Evolutionary conservation across 2,797 vertebrate genomes (phyloP).

Genomic region (Galaxias olidus): DNA sequence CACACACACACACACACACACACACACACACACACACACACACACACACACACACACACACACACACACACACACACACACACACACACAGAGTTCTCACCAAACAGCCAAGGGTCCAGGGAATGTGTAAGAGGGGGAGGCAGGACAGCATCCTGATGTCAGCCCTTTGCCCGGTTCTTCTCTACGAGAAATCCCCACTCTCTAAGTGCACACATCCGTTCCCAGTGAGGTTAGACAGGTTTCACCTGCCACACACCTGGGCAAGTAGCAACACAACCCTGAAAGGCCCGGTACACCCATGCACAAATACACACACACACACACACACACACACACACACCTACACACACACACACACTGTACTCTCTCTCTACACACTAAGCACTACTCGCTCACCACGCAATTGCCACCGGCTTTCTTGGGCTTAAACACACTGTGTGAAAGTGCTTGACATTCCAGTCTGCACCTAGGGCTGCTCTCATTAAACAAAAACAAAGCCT

Average conservation of each 20-base stretch:
- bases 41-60: constrained; percentile 7
- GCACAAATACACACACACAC: constrained; percentile 13
- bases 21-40: constrained; percentile 36
- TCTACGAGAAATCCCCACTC: constrained; percentile 3
- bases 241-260: constrained; percentile 61
- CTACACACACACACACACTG: constrained; percentile 31
- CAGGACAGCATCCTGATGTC: constrained; percentile 55
- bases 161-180: constrained; percentile 14
- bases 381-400: constrained; percentile 18
- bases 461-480: neutral
- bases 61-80: constrained; percentile 8
- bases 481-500: neutral
- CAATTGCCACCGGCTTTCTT: constrained; percentile 3
- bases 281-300: constrained; percentile 11
- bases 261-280: constrained; percentile 58
- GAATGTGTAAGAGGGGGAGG: constrained; percentile 37
- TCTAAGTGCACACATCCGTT: constrained; percentile 42
- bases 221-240: constrained; percentile 66
- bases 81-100: constrained; percentile 49
- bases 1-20: constrained; percentile 19
- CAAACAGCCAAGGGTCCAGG: constrained; percentile 56
- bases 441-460: neutral
- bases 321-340: constrained; percentile 7
- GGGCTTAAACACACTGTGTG: constrained; percentile 6
- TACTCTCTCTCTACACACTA: constrained; percentile 55